Conservation (phyloP, 2,888 invertebrate species). For the Tortricodes alternella region DNA sequence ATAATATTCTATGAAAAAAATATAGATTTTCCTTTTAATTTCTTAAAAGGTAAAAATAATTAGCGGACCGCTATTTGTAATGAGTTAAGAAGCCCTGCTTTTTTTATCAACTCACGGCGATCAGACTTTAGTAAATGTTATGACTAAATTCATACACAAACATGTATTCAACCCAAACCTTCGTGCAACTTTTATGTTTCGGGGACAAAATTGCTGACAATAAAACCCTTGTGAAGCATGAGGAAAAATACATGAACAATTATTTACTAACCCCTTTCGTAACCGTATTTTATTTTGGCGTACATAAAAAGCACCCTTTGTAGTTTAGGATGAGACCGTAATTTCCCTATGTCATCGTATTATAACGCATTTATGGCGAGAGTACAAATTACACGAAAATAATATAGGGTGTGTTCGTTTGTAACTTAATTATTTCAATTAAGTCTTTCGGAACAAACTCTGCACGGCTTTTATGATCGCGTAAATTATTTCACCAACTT, state of each 20-base stretch:
- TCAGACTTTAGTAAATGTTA: no score
- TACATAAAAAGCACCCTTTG: conserved; percentile 20
- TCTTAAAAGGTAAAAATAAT: no score
- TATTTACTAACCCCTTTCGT: conserved; percentile 21
- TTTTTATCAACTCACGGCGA: no score
- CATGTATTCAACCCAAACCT: neutral
- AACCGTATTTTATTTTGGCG: conserved; percentile 17
- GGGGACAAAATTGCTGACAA: conserved; percentile 2
- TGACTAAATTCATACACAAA: no score
- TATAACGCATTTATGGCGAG: conserved; percentile 13
- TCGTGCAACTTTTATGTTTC: neutral
- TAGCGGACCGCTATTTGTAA: no score
- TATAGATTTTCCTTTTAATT: no score
- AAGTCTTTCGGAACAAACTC: neutral
- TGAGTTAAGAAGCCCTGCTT: no score
- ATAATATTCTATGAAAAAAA: no score
- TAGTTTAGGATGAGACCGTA: conserved; percentile 21
- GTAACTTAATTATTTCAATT: conserved; percentile 3
- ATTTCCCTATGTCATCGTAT: conserved; percentile 23
- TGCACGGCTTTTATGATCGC: conserved; percentile 3
- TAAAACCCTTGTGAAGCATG: neutral
- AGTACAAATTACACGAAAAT: neutral
- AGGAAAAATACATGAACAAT: conserved; percentile 12
- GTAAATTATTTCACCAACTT: conserved; percentile 15
- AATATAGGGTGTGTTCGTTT: neutral